Percentiles rank a stretch among this genome's conserved stretches.
These are phyloP conservation scores for Gorsachius magnificus DNA, from an alignment of 2,797 vertebrate species.

Conservation along the genomic window DNA sequence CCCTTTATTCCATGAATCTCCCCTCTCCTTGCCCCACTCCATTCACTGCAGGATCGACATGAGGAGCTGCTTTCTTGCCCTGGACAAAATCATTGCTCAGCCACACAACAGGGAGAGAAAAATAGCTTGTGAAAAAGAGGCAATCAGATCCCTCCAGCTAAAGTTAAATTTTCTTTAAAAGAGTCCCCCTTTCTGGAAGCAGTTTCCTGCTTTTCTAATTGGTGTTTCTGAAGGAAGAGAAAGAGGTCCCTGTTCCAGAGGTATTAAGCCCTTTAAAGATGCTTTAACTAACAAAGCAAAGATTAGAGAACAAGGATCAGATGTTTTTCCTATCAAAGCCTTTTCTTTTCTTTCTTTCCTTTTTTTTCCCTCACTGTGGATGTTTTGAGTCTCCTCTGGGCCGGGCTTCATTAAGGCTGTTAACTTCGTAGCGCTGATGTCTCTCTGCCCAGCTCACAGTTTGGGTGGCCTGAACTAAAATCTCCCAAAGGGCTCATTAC, in stretches of 20 bases:
- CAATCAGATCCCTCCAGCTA: not conserved
- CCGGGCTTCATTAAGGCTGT: constrained; percentile 65
- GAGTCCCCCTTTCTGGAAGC: not conserved
- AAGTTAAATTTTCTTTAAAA: constrained; percentile 2
- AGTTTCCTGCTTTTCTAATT: constrained; percentile 40
- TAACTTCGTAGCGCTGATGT: constrained; percentile 54
- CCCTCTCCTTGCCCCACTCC: not conserved
- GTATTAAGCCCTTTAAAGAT: constrained; percentile 21
- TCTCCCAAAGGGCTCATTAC: constrained; percentile 85
- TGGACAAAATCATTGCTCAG: not conserved
- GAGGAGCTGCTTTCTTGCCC: not conserved
- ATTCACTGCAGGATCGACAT: not conserved
- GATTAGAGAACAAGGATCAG: constrained; percentile 58
- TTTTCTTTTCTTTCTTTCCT: constrained; percentile 44
- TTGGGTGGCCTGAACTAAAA: constrained; percentile 89
- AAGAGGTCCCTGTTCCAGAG: constrained; percentile 38
- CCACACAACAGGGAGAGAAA: not conserved
- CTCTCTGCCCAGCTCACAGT: constrained; percentile 75
- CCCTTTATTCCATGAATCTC: not conserved
- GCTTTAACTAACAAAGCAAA: constrained; percentile 53
- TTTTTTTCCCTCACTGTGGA: constrained; percentile 33
- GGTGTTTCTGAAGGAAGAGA: constrained; percentile 43
- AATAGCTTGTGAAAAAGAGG: not conserved
- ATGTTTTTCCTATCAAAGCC: constrained; percentile 68
- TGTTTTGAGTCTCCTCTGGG: constrained; percentile 45